phyloP scores from a whole-genome alignment of 2,888 invertebrate species.

The Pristionchus exspectatus region DNA sequence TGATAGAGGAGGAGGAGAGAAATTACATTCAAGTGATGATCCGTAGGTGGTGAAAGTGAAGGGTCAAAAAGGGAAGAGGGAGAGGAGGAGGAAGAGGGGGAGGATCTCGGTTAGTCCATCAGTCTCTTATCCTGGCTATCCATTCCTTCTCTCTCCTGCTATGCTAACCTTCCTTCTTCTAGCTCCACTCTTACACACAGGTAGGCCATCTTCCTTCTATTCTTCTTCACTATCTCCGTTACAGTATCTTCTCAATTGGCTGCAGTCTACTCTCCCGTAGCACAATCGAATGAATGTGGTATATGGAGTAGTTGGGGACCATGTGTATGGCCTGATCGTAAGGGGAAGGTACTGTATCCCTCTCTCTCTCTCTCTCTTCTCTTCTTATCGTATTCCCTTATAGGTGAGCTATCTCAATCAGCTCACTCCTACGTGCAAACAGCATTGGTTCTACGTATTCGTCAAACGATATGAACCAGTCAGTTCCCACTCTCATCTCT shows the following conservation, averaged over 20 bases:
- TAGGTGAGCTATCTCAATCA: conserved; percentile 74
- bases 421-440: conserved; percentile 74
- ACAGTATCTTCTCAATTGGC: conserved; percentile 69
- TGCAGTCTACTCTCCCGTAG: conserved; percentile 77
- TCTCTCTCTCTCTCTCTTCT: neutral
- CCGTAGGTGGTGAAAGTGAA: conserved; percentile 53
- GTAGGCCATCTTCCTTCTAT: neutral
- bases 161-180: conserved; percentile 7
- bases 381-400: conserved; percentile 42
- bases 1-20: neutral
- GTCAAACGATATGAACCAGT: conserved; percentile 70
- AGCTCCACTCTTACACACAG: conserved; percentile 28
- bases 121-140: neutral
- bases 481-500: neutral
- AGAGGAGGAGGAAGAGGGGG: conserved; percentile 2
- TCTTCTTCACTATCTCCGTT: neutral
- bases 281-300: conserved; percentile 69
- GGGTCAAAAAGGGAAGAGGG: conserved; percentile 29
- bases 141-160: neutral
- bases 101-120: conserved; percentile 35
- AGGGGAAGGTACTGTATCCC: conserved; percentile 59
- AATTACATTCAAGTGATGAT: conserved; percentile 43
- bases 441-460: conserved; percentile 78
- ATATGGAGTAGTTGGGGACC: conserved; percentile 75
- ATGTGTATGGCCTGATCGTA: conserved; percentile 76